Conservation (phyloP, 1,140 invertebrate species). For the Caenorhabditis elegans region DNA sequence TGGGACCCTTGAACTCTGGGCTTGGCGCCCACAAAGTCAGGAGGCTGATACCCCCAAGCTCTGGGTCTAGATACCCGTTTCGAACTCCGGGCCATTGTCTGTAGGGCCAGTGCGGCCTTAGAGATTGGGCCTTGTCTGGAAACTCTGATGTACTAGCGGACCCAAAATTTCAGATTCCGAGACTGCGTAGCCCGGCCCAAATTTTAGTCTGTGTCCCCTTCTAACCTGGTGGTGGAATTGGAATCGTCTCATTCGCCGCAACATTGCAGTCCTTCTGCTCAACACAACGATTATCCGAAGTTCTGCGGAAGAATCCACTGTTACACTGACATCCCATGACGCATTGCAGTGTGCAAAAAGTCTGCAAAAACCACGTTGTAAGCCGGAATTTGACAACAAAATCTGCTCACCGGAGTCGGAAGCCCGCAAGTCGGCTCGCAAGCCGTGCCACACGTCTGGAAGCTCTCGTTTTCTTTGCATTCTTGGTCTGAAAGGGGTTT, state of each 20-base stretch:
- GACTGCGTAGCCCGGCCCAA: too few species aligned
- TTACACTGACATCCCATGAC: constrained; percentile 30
- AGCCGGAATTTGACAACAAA: background rate
- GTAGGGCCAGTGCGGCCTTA: too few species aligned
- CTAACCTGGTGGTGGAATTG: too few species aligned
- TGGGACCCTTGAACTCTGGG: too few species aligned
- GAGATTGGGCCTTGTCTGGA: too few species aligned
- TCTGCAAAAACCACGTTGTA: background rate
- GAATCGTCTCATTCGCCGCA: background rate
- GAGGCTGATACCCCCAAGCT: too few species aligned
- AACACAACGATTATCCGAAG: background rate
- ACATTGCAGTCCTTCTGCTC: background rate
- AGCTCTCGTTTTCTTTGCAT: background rate
- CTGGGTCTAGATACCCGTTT: too few species aligned
- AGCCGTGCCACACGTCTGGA: constrained; percentile 24
- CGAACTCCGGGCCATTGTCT: too few species aligned
- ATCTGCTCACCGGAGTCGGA: background rate
- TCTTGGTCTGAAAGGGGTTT: constrained; percentile 2
- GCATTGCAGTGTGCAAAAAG: constrained; percentile 26
- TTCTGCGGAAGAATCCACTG: constrained; percentile 19
- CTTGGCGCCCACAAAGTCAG: too few species aligned
- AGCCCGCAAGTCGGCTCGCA: constrained; percentile 20
- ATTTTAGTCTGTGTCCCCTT: too few species aligned
- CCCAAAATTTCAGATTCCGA: too few species aligned
- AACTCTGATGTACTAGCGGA: too few species aligned